phyloP scores from a whole-genome alignment of 2,888 invertebrate genomes.

The Protophormia terraenovae region DNA sequence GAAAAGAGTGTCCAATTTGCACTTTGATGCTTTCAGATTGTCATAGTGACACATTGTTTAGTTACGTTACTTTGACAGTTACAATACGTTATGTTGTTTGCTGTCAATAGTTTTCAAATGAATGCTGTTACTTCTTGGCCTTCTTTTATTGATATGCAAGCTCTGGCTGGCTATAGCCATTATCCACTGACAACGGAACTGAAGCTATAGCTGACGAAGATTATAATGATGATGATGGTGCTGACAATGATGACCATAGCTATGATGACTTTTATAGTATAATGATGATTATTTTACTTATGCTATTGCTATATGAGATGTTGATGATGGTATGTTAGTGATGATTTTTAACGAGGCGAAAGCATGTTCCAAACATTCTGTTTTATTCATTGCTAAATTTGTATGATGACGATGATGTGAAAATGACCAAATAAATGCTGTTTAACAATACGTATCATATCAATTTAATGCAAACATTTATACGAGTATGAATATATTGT shows the following conservation, averaged over 20 bases:
- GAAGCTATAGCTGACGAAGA: not conserved
- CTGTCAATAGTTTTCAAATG: constrained; percentile 68
- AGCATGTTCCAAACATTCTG: constrained; percentile 52
- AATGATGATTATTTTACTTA: constrained; percentile 21
- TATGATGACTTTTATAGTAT: not conserved
- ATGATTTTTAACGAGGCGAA: constrained; percentile 65
- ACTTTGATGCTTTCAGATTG: constrained; percentile 70
- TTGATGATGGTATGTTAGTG: constrained; percentile 24
- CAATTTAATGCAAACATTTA: constrained; percentile 56
- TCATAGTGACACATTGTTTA: constrained; percentile 70
- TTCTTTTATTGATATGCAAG: constrained; percentile 64
- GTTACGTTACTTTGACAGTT: constrained; percentile 69
- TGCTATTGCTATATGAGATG: constrained; percentile 13
- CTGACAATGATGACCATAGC: constrained; percentile 17
- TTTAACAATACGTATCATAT: constrained; percentile 64
- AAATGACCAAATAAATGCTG: constrained; percentile 62
- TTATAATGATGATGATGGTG: constrained; percentile 18
- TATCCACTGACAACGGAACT: constrained; percentile 44
- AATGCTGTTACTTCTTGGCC: constrained; percentile 63
- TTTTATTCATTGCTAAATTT: constrained; percentile 59
- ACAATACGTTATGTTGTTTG: constrained; percentile 69
- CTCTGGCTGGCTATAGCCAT: constrained; percentile 50
- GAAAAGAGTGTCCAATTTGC: constrained; percentile 69
- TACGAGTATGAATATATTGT: constrained; percentile 16
- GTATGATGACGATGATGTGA: constrained; percentile 62